Percentiles rank a stretch among this genome's conserved stretches.
Evolutionary conservation across 2,888 invertebrate species (phyloP).

Genomic region (Pelosia muscerda): DNA sequence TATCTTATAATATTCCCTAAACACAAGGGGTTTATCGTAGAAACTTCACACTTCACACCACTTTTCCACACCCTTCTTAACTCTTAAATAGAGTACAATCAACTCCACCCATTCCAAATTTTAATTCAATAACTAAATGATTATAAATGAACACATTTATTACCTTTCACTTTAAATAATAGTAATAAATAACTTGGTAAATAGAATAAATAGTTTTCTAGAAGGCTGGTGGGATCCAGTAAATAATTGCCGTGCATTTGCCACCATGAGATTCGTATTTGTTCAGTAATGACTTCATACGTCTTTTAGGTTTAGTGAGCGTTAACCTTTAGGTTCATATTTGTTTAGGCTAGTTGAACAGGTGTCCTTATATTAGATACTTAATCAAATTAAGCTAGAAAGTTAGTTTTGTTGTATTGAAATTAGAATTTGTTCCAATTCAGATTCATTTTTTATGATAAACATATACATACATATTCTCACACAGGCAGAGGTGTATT

Average conservation of each 20-base stretch:
- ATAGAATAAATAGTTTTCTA: conserved; percentile 33
- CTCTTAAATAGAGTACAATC: background rate
- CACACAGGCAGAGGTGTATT: too few relatives aligned
- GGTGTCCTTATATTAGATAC: background rate
- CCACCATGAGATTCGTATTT: conserved; percentile 39
- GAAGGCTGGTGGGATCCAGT: conserved; percentile 24
- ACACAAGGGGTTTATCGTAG: background rate
- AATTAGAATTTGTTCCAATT: background rate
- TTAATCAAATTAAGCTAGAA: background rate
- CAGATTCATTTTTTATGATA: too few relatives aligned
- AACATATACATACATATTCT: too few relatives aligned
- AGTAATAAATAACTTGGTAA: conserved; percentile 35
- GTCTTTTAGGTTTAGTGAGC: conserved; percentile 30
- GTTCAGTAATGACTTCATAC: conserved; percentile 41
- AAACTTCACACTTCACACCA: background rate
- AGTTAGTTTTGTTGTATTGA: background rate
- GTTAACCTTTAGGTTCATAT: conserved; percentile 7
- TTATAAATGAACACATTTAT: conserved; percentile 16
- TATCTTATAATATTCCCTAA: background rate
- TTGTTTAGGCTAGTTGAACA: background rate
- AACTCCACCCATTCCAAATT: background rate
- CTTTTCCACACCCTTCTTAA: background rate
- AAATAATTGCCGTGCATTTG: conserved; percentile 51
- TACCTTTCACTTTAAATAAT: conserved; percentile 15
- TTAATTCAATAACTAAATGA: conserved; percentile 12